Conservation (phyloP, 2,797 vertebrate genomes). For the Lepus townsendii region DNA sequence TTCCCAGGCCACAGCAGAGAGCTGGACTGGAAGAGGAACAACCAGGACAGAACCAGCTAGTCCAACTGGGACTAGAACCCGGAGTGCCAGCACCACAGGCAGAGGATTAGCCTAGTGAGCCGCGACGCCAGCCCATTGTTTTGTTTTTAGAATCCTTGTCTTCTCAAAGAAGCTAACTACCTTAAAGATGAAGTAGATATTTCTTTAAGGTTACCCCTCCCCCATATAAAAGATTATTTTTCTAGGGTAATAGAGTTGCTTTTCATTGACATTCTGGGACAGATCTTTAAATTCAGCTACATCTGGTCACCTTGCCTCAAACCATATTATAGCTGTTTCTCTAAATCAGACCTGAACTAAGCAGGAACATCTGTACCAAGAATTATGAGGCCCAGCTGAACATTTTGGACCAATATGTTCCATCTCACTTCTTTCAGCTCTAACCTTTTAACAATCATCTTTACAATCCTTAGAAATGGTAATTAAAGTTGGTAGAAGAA, state of each 20-base stretch:
- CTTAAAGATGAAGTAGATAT: slow-evolving; percentile 48
- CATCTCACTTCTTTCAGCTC: slow-evolving; percentile 77
- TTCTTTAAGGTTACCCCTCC: slow-evolving; percentile 20
- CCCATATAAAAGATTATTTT: slow-evolving; percentile 47
- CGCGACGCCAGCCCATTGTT: neutral
- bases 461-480: slow-evolving; percentile 76
- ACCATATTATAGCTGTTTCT: slow-evolving; percentile 76
- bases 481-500: slow-evolving; percentile 79
- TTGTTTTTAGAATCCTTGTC: slow-evolving; percentile 44
- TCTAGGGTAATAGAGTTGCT: slow-evolving; percentile 67
- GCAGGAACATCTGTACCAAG: slow-evolving; percentile 78
- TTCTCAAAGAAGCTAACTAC: neutral
- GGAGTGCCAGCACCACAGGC: too few relatives aligned
- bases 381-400: slow-evolving; percentile 79
- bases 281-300: slow-evolving; percentile 77
- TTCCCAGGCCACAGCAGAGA: too few relatives aligned
- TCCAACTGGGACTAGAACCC: too few relatives aligned
- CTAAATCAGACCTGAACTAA: slow-evolving; percentile 82
- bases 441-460: slow-evolving; percentile 83
- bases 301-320: slow-evolving; percentile 80
- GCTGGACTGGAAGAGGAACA: too few relatives aligned
- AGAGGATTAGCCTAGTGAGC: too few relatives aligned
- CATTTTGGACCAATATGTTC: slow-evolving; percentile 70
- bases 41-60: too few relatives aligned
- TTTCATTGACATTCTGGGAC: slow-evolving; percentile 82